Evolutionary conservation across 92 coral and sea anemone species (phyloP), one percentile per base, ranked within the genome.

Genomic region (Epizoanthus fatuus): DNA sequence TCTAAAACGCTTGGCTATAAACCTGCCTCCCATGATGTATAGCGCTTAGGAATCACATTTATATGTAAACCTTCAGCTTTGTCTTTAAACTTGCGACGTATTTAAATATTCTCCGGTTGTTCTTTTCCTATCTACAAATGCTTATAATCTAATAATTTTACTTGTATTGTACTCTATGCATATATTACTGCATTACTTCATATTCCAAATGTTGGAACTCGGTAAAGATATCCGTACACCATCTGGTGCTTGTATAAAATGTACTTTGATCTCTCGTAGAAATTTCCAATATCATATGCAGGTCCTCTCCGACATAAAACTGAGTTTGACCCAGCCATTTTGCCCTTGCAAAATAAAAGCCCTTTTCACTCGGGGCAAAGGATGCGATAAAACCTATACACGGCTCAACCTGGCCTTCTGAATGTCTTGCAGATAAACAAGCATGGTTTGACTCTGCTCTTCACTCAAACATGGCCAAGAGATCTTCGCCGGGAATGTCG

Each of bases 141-240:
- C 70, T 77, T 75, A 77, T 77, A 77, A 77, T 77, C 82, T 77
- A 60, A 60, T 77, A 77, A 58, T 59, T 77, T 77, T 60, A 77
- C 82, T 77, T 42, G 82, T 77, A 77, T 19, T 60, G 70, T 55
- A 32, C 67, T 75, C 69, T 77, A 77, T 77, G 82, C 82, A 59
- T 77, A 77, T 77, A 38, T 77, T 77, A 77, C n/a, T 17, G 82
- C 82, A 77, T 77, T 77, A 77, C 82, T 77, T 77, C 58, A 39
- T 49, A 77, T 77, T 77, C 82, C 82, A 77, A 77, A 77, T 77
- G 82, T 77, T 77, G 82, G 82, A 77, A 77, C 49, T 59, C 4
- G 69, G 82, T 77, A 77, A 77, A 60, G 82, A 17, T 77, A 17
- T 44, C 57, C 15, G 3, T 42, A 11, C 82, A 77, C 82, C 82